Conservation (phyloP, 1,140 invertebrate species). For the Brachionus asplanchnoidis region DNA sequence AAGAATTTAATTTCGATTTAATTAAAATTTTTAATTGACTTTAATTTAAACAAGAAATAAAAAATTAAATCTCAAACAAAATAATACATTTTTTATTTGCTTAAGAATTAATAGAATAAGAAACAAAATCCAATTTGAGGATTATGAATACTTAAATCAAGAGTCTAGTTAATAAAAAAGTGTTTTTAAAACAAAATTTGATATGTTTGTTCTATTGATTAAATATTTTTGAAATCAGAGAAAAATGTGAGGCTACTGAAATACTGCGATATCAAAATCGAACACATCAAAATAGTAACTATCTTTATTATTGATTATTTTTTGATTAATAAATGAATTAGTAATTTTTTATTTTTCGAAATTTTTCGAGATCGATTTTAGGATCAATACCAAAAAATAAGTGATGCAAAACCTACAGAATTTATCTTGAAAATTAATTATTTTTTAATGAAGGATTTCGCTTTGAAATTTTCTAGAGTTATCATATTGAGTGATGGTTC, state of each 20-base stretch:
- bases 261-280: background rate
- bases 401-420: background rate
- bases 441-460: too few species aligned
- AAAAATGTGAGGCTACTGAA: background rate
- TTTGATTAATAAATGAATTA: background rate
- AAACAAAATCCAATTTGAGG: background rate
- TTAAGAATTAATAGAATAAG: background rate
- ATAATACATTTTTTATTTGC: background rate
- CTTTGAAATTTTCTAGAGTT: background rate
- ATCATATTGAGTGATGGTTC: background rate
- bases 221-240: background rate
- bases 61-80: background rate
- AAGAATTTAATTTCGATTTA: background rate
- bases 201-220: background rate
- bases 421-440: background rate
- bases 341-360: background rate
- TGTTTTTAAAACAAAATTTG: background rate
- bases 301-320: constrained; percentile 1
- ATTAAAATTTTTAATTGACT: background rate
- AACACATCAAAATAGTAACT: background rate
- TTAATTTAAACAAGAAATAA: background rate
- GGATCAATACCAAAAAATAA: background rate
- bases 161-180: background rate
- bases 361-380: background rate
- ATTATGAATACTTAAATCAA: background rate